phyloP scores from a whole-genome alignment of 2,888 invertebrate genomes.

The Hermodice carunculata region DNA sequence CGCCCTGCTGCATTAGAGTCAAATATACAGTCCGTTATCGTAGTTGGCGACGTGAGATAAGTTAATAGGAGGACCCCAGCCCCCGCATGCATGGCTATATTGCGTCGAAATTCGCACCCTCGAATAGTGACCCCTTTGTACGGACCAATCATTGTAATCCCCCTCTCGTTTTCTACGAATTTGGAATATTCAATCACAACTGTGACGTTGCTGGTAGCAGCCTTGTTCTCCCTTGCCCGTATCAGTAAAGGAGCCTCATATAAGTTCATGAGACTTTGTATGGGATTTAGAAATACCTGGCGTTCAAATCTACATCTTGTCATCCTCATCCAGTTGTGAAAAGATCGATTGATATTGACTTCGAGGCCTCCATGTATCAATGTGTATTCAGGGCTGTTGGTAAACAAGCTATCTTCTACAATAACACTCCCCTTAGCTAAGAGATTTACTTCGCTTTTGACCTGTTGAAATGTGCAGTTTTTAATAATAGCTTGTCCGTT shows the following conservation, averaged over 20 bases:
- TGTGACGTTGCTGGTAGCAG: constrained; percentile 12
- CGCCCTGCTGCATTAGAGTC: constrained; percentile 33
- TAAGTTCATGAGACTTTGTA: constrained; percentile 40
- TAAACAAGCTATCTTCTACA: no score
- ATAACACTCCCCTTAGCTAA: no score
- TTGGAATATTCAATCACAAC: constrained; percentile 5
- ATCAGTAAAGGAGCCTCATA: constrained; percentile 35
- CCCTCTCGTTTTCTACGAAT: constrained; percentile 23
- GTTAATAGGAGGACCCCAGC: constrained; percentile 31
- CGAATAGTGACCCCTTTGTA: constrained; percentile 9
- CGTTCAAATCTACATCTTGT: no score
- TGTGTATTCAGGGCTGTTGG: no score
- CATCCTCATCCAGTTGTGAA: no score
- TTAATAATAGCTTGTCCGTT: no score
- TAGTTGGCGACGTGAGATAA: constrained; percentile 8
- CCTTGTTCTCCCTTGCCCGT: constrained; percentile 16
- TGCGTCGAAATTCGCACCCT: constrained; percentile 11
- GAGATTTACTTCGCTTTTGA: no score
- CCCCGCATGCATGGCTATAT: constrained; percentile 35
- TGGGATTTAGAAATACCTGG: no score
- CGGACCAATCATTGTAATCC: constrained; percentile 14
- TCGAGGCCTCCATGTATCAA: no score
- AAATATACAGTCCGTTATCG: constrained; percentile 34
- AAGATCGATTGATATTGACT: no score
- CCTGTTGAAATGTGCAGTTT: no score